Evolutionary conservation across 1,140 invertebrate genomes (phyloP), one percentile per base, ranked within the genome.

Genomic region (Drosophila carrolli): DNA sequence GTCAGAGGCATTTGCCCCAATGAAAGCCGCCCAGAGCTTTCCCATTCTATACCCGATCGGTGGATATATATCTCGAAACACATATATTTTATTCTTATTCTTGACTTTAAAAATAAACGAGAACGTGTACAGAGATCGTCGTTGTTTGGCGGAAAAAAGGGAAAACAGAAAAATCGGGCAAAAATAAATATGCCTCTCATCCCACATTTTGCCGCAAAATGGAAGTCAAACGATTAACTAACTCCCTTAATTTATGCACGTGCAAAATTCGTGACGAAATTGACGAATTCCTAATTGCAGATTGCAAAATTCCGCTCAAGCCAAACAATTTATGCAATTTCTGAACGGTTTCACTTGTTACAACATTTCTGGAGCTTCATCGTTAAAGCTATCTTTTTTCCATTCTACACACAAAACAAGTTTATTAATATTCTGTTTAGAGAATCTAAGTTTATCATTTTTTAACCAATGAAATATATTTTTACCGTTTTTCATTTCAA

Each of bases 201-300:
- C 4, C 13, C 19, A 38, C 37, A 3, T 23, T 23, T 23, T 23
- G 5, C 13, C 19, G 29, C n/a, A 2, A 57, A 57, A 8, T 43
- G n/a, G 9, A 57, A 57, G 19, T 43, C 10, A 29, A 6, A 7
- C 35, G 54, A 29, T 38, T 4, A 43, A 32, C 14, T 46, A 16
- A 38, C 13, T 14, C 44, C 37, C 47, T 65, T 70, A 11, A 51
- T 29, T 32, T 44, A 14, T 61, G 70, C 75, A 86, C 72, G 83
- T 83, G 75, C 56, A 68, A 76, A 72, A 79, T 79, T 86, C 82
- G 82, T 86, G 82, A 82, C 78, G 50, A 48, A 79, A 86, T 82
- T 82, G 78, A 56, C 61, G 58, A 85, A 78, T 82, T 78, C 74
- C 61, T 41, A 78, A 75, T 56, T 82, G 65, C 62, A 77, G 77